Evolutionary conservation across 2,113 vertebrate species (phyloP).

Genomic region (Ranitomeya variabilis): DNA sequence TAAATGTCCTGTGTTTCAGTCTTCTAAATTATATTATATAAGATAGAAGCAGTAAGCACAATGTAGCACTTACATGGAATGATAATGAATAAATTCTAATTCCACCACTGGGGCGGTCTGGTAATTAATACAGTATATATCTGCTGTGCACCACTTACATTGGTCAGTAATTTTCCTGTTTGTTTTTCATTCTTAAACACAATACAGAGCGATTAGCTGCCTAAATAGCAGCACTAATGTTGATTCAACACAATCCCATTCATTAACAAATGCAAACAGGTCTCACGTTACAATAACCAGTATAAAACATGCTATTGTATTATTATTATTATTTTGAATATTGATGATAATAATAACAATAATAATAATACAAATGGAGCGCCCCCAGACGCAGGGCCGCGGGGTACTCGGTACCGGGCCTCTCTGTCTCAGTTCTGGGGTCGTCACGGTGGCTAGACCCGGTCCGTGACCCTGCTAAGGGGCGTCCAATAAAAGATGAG

Average conservation of each 20-base stretch:
- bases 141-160: neutral
- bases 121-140: slow-evolving; percentile 20
- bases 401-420: no score
- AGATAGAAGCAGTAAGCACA: neutral
- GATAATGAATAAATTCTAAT: neutral
- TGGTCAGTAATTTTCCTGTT: slow-evolving; percentile 34
- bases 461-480: no score
- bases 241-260: neutral
- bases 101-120: neutral
- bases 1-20: neutral
- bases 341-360: neutral
- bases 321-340: no score
- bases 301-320: neutral
- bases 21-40: slow-evolving; percentile 6
- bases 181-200: slow-evolving; percentile 24
- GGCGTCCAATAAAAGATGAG: no score
- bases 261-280: neutral
- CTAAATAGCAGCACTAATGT: neutral
- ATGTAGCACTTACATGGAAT: slow-evolving; percentile 15
- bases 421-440: no score
- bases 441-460: no score
- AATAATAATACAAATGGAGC: no score
- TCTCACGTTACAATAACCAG: neutral
- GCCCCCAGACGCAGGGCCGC: no score
- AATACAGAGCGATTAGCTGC: neutral